Evolutionary conservation across 2,888 invertebrate species (phyloP).

Genomic region (Calameuta idolon): DNA sequence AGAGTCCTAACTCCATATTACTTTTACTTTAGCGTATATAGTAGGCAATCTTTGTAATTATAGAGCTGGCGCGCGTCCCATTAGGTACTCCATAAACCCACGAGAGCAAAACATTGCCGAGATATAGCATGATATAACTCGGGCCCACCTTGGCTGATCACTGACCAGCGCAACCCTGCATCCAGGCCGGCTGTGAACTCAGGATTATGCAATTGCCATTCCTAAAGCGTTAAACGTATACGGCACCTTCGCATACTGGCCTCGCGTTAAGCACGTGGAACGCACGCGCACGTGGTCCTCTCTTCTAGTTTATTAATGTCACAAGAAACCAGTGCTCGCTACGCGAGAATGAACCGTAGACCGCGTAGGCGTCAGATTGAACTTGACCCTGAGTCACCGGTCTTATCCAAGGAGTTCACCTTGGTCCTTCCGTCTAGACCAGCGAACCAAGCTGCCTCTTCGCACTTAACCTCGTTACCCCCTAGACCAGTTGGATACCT

Average conservation of each 20-base stretch:
- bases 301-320: background rate
- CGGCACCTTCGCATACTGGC: background rate
- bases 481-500: background rate
- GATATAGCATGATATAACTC: slow-evolving; percentile 13
- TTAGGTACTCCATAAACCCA: slow-evolving; percentile 45
- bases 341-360: background rate
- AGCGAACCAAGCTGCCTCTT: background rate
- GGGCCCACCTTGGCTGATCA: background rate
- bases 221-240: background rate
- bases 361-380: background rate
- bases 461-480: background rate
- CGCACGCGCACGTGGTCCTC: background rate
- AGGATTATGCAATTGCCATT: background rate
- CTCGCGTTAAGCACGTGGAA: background rate
- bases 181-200: background rate
- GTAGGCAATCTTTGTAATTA: slow-evolving; percentile 63
- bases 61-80: slow-evolving; percentile 60
- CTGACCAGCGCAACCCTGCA: slow-evolving; percentile 29
- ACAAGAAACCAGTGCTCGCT: background rate
- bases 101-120: slow-evolving; percentile 27
- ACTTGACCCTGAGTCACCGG: background rate
- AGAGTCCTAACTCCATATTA: slow-evolving; percentile 31
- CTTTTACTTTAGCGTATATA: slow-evolving; percentile 22
- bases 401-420: slow-evolving; percentile 4
- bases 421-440: background rate